These are phyloP conservation scores for Diplolepis rosae DNA, from an alignment of 2,888 invertebrate species.

Conservation along the genomic window DNA sequence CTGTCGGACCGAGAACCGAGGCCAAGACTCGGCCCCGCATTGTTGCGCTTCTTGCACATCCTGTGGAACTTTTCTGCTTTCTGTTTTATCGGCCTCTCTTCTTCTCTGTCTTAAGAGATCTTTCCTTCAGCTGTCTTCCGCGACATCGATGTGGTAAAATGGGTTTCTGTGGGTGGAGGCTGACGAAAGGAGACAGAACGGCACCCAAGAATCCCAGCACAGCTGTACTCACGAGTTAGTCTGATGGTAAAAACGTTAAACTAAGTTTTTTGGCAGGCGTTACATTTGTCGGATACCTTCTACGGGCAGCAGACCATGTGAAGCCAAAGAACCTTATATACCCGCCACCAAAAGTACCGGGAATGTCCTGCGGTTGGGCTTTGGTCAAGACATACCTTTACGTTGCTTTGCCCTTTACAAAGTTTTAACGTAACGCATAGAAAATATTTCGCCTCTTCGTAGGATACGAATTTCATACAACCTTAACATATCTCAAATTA, in stretches of 20 bases:
- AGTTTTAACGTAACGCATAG: background rate
- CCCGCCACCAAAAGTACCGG: background rate
- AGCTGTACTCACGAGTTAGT: constrained; percentile 51
- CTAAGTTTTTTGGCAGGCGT: constrained; percentile 60
- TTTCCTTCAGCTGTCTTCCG: constrained; percentile 34
- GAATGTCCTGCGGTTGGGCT: background rate
- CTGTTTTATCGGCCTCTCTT: constrained; percentile 37
- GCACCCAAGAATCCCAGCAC: constrained; percentile 56
- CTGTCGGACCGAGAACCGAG: constrained; percentile 42
- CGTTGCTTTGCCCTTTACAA: background rate
- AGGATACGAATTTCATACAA: no score
- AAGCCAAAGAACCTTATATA: constrained; percentile 28
- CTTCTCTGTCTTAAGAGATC: constrained; percentile 29
- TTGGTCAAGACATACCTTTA: background rate
- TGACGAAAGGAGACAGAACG: constrained; percentile 21
- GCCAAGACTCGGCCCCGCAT: constrained; percentile 55
- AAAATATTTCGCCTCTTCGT: background rate
- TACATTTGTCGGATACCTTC: constrained; percentile 67
- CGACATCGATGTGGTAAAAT: constrained; percentile 30
- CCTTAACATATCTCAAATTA: no score
- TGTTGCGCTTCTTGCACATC: constrained; percentile 60
- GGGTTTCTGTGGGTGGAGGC: constrained; percentile 35
- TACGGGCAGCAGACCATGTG: constrained; percentile 31
- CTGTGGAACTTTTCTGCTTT: constrained; percentile 41
- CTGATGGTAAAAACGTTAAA: constrained; percentile 54